Evolutionary conservation across 2,797 vertebrate species (phyloP), one percentile per base, ranked within the genome.

Genomic region (Melanotaenia boesemani): DNA sequence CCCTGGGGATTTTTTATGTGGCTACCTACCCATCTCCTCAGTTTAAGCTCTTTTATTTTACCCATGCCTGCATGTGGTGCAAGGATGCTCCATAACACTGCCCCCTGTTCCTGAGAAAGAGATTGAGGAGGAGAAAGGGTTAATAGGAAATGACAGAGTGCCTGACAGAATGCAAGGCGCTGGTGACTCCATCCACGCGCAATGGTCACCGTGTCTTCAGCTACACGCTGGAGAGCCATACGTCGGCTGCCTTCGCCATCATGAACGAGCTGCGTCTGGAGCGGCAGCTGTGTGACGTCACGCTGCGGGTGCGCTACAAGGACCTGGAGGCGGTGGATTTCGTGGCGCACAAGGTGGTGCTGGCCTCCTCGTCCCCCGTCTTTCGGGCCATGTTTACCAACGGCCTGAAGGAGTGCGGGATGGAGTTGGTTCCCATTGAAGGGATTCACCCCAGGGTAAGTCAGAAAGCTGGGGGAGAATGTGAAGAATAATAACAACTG

Each of bases 331-430:
- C 96, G 0, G 95, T 94, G 10, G 97, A 98, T 52, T 96, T 98
- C 22, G 95, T 96, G 88, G 97, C 97, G 0, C 97, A 99, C 86
- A 98, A 98, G 76, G 93, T 98, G 80, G 97, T 99, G 44, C 68
- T 98, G 93, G 97, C 97, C 0, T 97, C 97, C 0, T 97, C 96
- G 3, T 98, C 96, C 16, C 97, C 97, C 0, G 97, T 98, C 44
- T 98, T 99, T 88, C 95, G 95, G 20, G 97, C 97, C 90, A 98
- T 98, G 97, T 98, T 98, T 89, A 98, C 97, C 71, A 96, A 95
- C 1, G 97, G 97, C 4, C 91, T 98, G 54, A 95, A 94, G 74
- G 97, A 99, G 84, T 96, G 96, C 4, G 97, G 96, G 11, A 98
- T 97, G 96, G 96, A 98, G 89, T 82, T 96, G 76, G 95, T 99